Base-by-base conservation (phyloP, 2,888 invertebrate species). In the Pammene aurita region DNA sequence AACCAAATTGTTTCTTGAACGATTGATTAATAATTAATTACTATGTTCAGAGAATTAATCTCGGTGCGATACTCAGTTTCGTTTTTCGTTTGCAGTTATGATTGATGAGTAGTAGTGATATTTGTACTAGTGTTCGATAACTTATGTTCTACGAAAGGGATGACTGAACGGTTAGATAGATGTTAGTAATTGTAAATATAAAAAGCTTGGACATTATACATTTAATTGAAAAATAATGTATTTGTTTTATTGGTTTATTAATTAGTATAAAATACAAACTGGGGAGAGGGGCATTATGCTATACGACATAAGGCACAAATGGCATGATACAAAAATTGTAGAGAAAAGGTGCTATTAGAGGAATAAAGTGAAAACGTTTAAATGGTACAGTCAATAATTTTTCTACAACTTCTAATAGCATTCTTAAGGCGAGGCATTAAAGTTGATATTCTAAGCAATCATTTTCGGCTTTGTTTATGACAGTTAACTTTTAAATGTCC, bases 131-230 rank as follows among this genome's bases (percentile, higher is more conserved):
- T 91, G 91, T 91, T 91, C 89, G 84, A 84, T 90, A 89, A 88
- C 83, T 85, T 86, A 85, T 86, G 78, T 88, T 89, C 84, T 89
- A 87, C 88, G 87, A 84, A 86, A 84, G 85, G 84, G 87, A 90
- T 88, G 91, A 92, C 91, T 91, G 91, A 92, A 89, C 86, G 91
- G 86, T 86, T 89, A 84, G 79, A 78, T 85, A 90, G 90, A 84
- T 81, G 81, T 87, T 92, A 91, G 89, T 88, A 86, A 88, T 89
- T 92, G 91, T 92, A 92, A 88, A 92, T 92, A 92, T 80, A 77
- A 86, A 83, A 85, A 87, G 90, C 92, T 92, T 92, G 90, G 86
- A 90, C 88, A 90, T 89, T 91, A 90, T 90, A 90, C 85, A 85
- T 90, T 90, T 92, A 84, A 90, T 84, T 90, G 88, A 89, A 85